Conservation (phyloP, 2,113 vertebrate genomes). For the Syngnathus typhle region DNA sequence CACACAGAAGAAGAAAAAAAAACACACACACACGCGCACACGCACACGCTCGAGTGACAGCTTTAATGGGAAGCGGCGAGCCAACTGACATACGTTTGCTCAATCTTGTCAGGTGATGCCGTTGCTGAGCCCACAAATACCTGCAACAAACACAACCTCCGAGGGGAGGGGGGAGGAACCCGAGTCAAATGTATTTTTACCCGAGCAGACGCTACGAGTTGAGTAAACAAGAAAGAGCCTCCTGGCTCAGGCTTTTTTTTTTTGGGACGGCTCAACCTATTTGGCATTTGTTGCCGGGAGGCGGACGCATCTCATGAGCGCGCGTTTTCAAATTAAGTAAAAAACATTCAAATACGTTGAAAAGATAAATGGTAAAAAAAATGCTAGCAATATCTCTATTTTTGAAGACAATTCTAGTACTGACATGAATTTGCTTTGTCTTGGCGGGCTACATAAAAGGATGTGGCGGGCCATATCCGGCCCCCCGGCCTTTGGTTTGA, state of each 20-base stretch:
- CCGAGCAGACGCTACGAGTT: not conserved
- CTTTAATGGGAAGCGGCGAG: slow-evolving; percentile 30
- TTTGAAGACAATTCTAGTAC: no score
- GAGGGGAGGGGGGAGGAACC: not conserved
- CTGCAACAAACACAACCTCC: slow-evolving; percentile 40
- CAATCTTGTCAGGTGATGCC: slow-evolving; percentile 22
- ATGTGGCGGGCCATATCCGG: no score
- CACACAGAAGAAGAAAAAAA: slow-evolving; percentile 10
- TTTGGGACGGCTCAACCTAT: not conserved
- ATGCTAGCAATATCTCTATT: no score
- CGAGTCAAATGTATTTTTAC: not conserved
- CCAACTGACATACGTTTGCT: slow-evolving; percentile 36
- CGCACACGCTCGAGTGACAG: slow-evolving; percentile 27
- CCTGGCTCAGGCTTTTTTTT: not conserved
- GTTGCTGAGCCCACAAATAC: slow-evolving; percentile 33
- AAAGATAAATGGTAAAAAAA: no score
- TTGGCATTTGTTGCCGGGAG: slow-evolving; percentile 31
- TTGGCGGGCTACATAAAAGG: no score
- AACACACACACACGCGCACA: slow-evolving; percentile 9
- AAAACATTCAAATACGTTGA: no score
- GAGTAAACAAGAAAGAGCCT: not conserved
- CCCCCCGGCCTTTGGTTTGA: no score
- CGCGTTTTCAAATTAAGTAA: no score
- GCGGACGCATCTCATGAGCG: slow-evolving; percentile 29
- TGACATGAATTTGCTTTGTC: no score